Percentiles rank a stretch among this genome's conserved stretches.
These are phyloP conservation scores for Rana temporaria DNA, from an alignment of 2,113 vertebrate species.

Conservation along the genomic window DNA sequence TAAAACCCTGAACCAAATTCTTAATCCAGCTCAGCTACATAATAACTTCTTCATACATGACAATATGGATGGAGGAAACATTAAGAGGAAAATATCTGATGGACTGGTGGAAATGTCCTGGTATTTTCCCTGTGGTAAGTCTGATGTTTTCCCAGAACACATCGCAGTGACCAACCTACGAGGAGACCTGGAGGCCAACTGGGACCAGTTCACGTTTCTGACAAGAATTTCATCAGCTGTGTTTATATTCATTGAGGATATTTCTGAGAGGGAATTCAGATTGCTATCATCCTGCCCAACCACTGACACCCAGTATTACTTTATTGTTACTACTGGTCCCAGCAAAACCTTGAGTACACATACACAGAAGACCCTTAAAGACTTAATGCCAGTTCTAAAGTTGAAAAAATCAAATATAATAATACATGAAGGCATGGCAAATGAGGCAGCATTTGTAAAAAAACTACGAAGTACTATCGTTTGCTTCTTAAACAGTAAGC, in stretches of 20 bases:
- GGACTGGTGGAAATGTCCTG: slow-evolving; percentile 80
- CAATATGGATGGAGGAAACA: slow-evolving; percentile 64
- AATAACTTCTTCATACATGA: slow-evolving; percentile 73
- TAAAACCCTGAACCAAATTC: slow-evolving; percentile 71
- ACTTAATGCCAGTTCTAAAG: slow-evolving; percentile 54
- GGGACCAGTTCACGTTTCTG: slow-evolving; percentile 67
- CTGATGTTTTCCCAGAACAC: slow-evolving; percentile 64
- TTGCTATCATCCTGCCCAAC: slow-evolving; percentile 56
- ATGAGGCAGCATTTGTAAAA: slow-evolving; percentile 46
- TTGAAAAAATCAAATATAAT: slow-evolving; percentile 63
- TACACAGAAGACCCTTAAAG: slow-evolving; percentile 61
- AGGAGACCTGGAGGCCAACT: slow-evolving; percentile 67
- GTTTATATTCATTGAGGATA: slow-evolving; percentile 67
- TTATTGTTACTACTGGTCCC: slow-evolving; percentile 63
- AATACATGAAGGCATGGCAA: slow-evolving; percentile 57
- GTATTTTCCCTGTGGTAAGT: slow-evolving; percentile 70
- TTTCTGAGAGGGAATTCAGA: slow-evolving; percentile 64
- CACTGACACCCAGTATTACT: slow-evolving; percentile 61
- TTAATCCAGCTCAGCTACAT: slow-evolving; percentile 70
- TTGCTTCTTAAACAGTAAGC: slow-evolving; percentile 3
- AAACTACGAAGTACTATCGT: slow-evolving; percentile 52
- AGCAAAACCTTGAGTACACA: slow-evolving; percentile 60
- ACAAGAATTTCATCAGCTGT: slow-evolving; percentile 61
- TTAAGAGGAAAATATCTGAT: slow-evolving; percentile 71
- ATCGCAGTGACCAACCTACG: slow-evolving; percentile 66